Percentiles rank a stretch among this genome's conserved stretches.
Conservation (phyloP, 92 coral and sea anemone species). For the Epizoanthus stellaris region DNA sequence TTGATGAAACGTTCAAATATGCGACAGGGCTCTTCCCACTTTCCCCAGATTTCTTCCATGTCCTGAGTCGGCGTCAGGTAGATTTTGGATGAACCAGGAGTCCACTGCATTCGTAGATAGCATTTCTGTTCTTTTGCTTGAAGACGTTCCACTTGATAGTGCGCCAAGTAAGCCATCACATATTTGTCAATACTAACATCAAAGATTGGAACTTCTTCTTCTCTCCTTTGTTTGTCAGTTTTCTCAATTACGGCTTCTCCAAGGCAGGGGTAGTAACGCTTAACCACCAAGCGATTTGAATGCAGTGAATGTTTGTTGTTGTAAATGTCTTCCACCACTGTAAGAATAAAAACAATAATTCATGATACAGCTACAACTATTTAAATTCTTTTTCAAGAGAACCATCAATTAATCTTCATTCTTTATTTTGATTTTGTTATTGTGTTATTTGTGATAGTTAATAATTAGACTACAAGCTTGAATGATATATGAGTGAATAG, state of each 20-base stretch:
- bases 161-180: constrained; percentile 2
- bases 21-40: constrained; percentile 1
- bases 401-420: too few species aligned
- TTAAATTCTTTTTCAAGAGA: too few species aligned
- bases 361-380: too few species aligned
- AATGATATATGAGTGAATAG: too few species aligned
- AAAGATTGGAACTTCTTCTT: background rate
- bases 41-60: constrained; percentile 25
- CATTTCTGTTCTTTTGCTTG: constrained; percentile 12
- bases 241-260: constrained; percentile 1
- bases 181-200: background rate
- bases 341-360: too few species aligned
- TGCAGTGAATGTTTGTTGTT: constrained; percentile 22
- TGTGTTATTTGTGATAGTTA: too few species aligned
- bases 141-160: constrained; percentile 1
- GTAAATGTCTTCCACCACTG: constrained; percentile 16
- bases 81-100: constrained; percentile 24
- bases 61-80: background rate
- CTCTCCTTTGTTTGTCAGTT: background rate
- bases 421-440: too few species aligned
- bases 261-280: constrained; percentile 1
- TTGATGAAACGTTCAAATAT: constrained; percentile 24
- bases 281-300: background rate
- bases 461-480: too few species aligned
- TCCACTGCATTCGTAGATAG: constrained; percentile 22